Conservation (phyloP, 2,888 invertebrate genomes). For the Machimus rusticus region DNA sequence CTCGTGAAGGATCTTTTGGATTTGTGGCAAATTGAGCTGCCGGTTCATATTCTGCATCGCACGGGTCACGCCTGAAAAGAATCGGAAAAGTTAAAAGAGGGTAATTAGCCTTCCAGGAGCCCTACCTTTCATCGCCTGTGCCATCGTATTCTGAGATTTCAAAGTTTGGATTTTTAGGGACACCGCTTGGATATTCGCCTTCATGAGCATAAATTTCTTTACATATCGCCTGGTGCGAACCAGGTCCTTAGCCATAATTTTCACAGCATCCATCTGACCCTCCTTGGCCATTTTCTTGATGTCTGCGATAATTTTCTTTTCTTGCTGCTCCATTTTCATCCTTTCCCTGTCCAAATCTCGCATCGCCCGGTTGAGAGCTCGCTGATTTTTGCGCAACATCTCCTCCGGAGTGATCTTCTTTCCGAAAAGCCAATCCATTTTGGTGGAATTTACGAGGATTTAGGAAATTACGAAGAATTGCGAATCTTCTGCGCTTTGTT, state of each 20-base stretch:
- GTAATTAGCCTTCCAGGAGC: not conserved
- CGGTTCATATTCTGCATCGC: slow-evolving; percentile 99
- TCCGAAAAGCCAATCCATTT: slow-evolving; percentile 95
- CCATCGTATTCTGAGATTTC: slow-evolving; percentile 98
- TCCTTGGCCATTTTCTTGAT: slow-evolving; percentile 99
- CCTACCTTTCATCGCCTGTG: slow-evolving; percentile 92
- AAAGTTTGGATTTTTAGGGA: slow-evolving; percentile 97
- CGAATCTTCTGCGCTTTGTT: not conserved
- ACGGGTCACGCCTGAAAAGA: slow-evolving; percentile 78
- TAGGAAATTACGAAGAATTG: not conserved
- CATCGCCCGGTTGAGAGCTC: slow-evolving; percentile 98
- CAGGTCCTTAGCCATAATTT: slow-evolving; percentile 99
- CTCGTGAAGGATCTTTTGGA: slow-evolving; percentile 95
- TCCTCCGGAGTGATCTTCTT: slow-evolving; percentile 96
- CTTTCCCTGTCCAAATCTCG: slow-evolving; percentile 94
- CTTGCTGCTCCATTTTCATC: slow-evolving; percentile 96
- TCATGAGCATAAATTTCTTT: slow-evolving; percentile 99
- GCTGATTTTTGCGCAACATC: slow-evolving; percentile 97
- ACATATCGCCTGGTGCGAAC: slow-evolving; percentile 94
- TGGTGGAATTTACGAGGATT: not conserved
- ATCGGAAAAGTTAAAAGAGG: not conserved
- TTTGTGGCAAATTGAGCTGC: slow-evolving; percentile 96
- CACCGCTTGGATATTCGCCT: slow-evolving; percentile 98
- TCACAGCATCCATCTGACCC: slow-evolving; percentile 99
- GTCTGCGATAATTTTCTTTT: slow-evolving; percentile 97